phyloP scores from a whole-genome alignment of 2,888 invertebrate genomes.

The Toxonevra muliebris region DNA sequence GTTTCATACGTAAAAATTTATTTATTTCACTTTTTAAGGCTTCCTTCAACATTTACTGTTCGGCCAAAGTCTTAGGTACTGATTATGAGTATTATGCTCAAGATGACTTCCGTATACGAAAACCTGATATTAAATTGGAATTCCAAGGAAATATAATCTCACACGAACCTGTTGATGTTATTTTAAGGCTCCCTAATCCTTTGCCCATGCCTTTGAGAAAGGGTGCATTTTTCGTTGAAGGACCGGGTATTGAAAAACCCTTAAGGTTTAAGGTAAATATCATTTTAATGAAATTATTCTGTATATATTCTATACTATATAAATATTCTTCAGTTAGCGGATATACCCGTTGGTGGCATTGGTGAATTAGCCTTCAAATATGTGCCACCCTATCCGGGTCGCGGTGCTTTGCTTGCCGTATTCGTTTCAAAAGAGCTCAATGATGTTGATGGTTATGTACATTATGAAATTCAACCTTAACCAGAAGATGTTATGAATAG shows the following conservation, averaged over 20 bases:
- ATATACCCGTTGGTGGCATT: constrained; percentile 71
- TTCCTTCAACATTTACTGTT: constrained; percentile 84
- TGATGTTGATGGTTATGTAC: constrained; percentile 89
- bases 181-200: constrained; percentile 80
- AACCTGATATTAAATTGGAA: constrained; percentile 86
- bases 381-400: constrained; percentile 80
- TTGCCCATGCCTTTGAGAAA: constrained; percentile 80
- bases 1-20: background rate
- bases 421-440: constrained; percentile 87
- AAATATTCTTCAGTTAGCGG: constrained; percentile 55
- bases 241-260: constrained; percentile 80
- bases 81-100: constrained; percentile 89
- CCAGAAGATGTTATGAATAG: constrained; percentile 59
- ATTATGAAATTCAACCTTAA: constrained; percentile 72
- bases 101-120: constrained; percentile 88
- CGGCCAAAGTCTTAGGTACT: constrained; percentile 81
- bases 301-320: background rate
- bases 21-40: constrained; percentile 60
- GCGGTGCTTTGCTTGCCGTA: constrained; percentile 85
- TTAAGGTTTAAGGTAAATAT: constrained; percentile 73
- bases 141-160: constrained; percentile 69
- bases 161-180: constrained; percentile 68
- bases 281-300: background rate
- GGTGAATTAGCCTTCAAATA: constrained; percentile 80
- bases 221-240: constrained; percentile 83